Percentiles rank a stretch among this genome's conserved stretches.
phyloP scores from a whole-genome alignment of 2,113 vertebrate genomes.

The Isurus oxyrinchus region DNA sequence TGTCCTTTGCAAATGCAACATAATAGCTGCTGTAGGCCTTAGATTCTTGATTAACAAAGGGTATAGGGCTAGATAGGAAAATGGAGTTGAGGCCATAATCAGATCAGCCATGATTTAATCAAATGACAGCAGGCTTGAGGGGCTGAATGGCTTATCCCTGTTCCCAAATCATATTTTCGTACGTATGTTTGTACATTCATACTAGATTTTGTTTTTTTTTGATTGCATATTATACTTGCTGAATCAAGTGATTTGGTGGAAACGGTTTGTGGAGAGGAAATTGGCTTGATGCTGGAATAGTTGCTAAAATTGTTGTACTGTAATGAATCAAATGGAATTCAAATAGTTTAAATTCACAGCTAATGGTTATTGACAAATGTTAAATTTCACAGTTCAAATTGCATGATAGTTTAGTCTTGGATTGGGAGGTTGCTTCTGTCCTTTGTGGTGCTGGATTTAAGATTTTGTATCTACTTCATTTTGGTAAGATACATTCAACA shows the following conservation, averaged over 20 bases:
- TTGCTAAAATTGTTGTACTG: neutral
- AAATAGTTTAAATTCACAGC: neutral
- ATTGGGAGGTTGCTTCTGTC: neutral
- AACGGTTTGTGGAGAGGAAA: neutral
- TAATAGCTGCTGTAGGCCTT: too few relatives aligned
- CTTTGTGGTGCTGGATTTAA: neutral
- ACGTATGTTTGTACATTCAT: too few relatives aligned
- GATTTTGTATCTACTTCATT: neutral
- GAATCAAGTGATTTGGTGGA: neutral
- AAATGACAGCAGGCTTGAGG: too few relatives aligned
- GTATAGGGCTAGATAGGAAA: too few relatives aligned
- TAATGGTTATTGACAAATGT: neutral
- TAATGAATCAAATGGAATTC: neutral
- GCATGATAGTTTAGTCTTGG: neutral
- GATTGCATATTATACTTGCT: neutral
- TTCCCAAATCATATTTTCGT: too few relatives aligned
- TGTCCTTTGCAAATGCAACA: too few relatives aligned
- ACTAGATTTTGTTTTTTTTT: neutral
- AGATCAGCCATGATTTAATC: too few relatives aligned
- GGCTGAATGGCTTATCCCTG: too few relatives aligned
- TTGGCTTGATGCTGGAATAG: neutral
- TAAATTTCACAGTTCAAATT: neutral
- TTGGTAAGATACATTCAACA: neutral
- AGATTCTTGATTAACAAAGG: too few relatives aligned
- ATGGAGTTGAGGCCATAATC: too few relatives aligned